phyloP scores from a whole-genome alignment of 2,888 invertebrate species.

The Oligia latruncula region DNA sequence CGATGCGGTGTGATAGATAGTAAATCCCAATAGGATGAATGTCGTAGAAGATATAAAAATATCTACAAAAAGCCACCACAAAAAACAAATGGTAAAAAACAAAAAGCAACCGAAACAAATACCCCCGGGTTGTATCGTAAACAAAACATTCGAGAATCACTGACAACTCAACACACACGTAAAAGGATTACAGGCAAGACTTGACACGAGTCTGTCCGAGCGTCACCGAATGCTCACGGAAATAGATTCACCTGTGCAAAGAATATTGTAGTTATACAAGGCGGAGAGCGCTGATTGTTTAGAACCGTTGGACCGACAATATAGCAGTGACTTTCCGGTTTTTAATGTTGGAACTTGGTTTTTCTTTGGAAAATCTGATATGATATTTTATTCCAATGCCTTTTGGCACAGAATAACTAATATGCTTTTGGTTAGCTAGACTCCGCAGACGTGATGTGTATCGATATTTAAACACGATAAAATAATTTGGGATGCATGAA shows the following conservation, averaged over 20 bases:
- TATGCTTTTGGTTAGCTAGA: too few relatives aligned
- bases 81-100: slow-evolving; percentile 5
- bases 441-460: too few relatives aligned
- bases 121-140: slow-evolving; percentile 6
- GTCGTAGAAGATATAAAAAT: not conserved
- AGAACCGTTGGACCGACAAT: not conserved
- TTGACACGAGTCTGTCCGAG: slow-evolving; percentile 25
- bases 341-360: not conserved
- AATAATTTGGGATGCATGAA: too few relatives aligned
- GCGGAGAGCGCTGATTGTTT: not conserved
- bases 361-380: not conserved
- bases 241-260: slow-evolving; percentile 17
- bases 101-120: slow-evolving; percentile 8
- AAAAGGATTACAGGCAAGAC: slow-evolving; percentile 24
- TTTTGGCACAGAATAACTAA: not conserved
- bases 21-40: not conserved
- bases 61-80: not conserved
- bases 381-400: not conserved
- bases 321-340: not conserved
- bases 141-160: slow-evolving; percentile 14
- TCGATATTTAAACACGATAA: too few relatives aligned
- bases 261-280: not conserved
- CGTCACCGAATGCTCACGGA: slow-evolving; percentile 21
- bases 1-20: not conserved
- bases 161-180: slow-evolving; percentile 22